phyloP scores from a whole-genome alignment of 2,797 vertebrate species.

The Acipenser oxyrinchus region DNA sequence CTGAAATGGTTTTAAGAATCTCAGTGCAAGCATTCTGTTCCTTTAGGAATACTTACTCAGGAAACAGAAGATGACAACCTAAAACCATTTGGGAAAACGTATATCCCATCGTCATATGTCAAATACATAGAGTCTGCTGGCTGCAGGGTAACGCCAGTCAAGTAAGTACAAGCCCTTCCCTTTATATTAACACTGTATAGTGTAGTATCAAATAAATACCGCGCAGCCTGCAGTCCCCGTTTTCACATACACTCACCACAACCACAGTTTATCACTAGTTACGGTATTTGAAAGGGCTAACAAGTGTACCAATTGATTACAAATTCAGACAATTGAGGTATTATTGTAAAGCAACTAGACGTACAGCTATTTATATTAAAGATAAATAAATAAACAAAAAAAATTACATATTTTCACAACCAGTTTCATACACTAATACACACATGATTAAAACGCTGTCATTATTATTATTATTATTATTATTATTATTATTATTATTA shows the following conservation, averaged over 20 bases:
- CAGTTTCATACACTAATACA: not conserved
- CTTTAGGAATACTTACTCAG: conserved; percentile 64
- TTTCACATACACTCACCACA: no score
- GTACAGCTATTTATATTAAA: no score
- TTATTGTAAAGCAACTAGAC: no score
- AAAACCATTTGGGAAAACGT: conserved; percentile 53
- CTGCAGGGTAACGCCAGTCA: conserved; percentile 62
- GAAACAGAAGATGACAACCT: conserved; percentile 46
- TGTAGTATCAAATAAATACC: no score
- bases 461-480: no score
- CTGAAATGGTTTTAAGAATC: not conserved
- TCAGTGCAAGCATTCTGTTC: not conserved
- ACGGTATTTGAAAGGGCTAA: no score
- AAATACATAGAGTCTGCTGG: conserved; percentile 66
- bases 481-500: no score
- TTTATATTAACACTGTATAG: not conserved
- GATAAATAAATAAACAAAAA: not conserved
- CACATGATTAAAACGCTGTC: no score
- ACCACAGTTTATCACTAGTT: no score
- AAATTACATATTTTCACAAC: not conserved
- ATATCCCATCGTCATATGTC: conserved; percentile 65
- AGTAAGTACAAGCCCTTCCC: conserved; percentile 36
- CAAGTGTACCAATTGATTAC: no score
- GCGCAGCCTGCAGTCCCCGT: not conserved
- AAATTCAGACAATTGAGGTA: no score